Conservation (phyloP, 2,113 vertebrate species). For the Pungitius pungitius region DNA sequence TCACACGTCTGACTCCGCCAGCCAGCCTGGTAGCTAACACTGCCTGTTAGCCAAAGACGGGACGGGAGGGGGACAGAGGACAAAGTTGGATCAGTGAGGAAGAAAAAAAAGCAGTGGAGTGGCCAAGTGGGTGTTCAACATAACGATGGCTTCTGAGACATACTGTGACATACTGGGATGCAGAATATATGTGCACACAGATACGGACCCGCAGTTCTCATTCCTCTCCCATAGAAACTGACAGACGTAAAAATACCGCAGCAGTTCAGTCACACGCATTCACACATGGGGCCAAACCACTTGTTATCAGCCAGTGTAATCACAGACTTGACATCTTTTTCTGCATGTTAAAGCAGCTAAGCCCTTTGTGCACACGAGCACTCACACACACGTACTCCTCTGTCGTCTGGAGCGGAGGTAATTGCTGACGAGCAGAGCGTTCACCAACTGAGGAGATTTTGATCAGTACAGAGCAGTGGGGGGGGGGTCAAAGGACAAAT, state of each 20-base stretch:
- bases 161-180: conserved; percentile 7
- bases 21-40: conserved; percentile 32
- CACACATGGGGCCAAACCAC: conserved; percentile 42
- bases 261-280: conserved; percentile 43
- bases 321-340: conserved; percentile 77
- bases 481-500: conserved; percentile 60
- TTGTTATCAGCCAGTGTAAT: conserved; percentile 70
- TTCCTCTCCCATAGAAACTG: conserved; percentile 13
- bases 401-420: conserved; percentile 47
- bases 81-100: conserved; percentile 16
- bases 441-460: conserved; percentile 66
- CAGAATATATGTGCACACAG: neutral
- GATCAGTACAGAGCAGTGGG: conserved; percentile 42
- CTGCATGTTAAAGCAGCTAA: conserved; percentile 73
- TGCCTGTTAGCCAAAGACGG: conserved; percentile 58
- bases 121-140: conserved; percentile 8
- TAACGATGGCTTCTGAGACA: conserved; percentile 5
- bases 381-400: conserved; percentile 26
- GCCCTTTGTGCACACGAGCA: conserved; percentile 51
- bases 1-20: conserved; percentile 42
- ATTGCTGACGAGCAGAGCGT: conserved; percentile 66
- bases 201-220: neutral
- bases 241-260: conserved; percentile 30
- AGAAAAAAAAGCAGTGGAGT: conserved; percentile 4
- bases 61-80: conserved; percentile 10